phyloP scores from a whole-genome alignment of 2,113 vertebrate genomes.

The Empidonax traillii region DNA sequence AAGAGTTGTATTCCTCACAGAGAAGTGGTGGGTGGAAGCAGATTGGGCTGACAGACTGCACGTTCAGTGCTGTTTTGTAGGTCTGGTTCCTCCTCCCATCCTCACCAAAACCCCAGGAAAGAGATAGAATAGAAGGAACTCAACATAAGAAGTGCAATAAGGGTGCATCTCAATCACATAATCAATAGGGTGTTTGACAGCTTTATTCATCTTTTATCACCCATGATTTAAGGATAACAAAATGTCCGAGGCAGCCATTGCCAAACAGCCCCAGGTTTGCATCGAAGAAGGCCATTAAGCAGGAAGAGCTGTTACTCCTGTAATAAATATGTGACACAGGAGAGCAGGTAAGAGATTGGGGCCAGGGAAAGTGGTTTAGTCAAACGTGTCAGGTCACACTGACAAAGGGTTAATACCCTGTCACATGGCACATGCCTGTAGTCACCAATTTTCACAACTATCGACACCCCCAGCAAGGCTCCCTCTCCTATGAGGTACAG shows the following conservation, averaged over 20 bases:
- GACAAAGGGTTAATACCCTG: not conserved
- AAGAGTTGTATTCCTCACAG: not conserved
- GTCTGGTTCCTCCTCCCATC: not conserved
- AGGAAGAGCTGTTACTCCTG: not conserved
- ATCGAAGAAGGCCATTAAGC: not conserved
- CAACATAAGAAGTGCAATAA: not conserved
- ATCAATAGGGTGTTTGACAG: conserved; percentile 41
- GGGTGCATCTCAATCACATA: conserved; percentile 10
- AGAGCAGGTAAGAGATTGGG: not conserved
- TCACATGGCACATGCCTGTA: not conserved
- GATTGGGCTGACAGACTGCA: not conserved
- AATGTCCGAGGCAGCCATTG: conserved; percentile 3
- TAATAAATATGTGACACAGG: not conserved
- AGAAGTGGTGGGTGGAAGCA: not conserved
- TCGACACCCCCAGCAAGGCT: not conserved
- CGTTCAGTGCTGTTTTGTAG: not conserved
- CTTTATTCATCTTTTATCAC: conserved; percentile 52
- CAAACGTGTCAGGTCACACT: not conserved
- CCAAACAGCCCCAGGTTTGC: not conserved
- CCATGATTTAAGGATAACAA: not conserved
- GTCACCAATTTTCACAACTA: not conserved
- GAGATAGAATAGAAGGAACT: not conserved
- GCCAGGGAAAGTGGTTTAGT: conserved; percentile 7
- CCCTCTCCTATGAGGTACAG: not conserved
- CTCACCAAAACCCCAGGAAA: not conserved